Percentiles rank a stretch among this genome's conserved stretches.
Conservation (phyloP, 2,888 invertebrate species). For the Lithophane leautieri region DNA sequence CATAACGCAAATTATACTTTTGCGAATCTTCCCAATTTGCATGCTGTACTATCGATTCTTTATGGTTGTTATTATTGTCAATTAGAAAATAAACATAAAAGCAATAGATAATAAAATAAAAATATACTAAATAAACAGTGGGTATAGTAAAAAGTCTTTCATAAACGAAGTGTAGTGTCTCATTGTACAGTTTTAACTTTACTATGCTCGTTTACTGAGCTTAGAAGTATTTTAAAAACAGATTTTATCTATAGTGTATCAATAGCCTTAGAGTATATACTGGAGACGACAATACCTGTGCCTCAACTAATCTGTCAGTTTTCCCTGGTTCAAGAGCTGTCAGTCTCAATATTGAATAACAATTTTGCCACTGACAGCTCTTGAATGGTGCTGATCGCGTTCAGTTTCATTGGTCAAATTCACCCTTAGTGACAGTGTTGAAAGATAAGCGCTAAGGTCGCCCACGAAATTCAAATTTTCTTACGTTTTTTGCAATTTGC, state of each 20-base stretch:
- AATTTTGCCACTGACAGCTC: no score
- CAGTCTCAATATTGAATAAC: no score
- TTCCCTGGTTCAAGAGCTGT: not conserved
- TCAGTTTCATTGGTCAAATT: no score
- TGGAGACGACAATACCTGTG: conserved; percentile 35
- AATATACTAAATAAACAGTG: conserved; percentile 37
- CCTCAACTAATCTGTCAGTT: not conserved
- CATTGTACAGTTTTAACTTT: conserved; percentile 58
- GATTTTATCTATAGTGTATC: conserved; percentile 40
- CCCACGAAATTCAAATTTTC: not conserved
- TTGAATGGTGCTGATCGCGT: no score
- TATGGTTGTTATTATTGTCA: conserved; percentile 53
- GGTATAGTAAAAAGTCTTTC: conserved; percentile 54
- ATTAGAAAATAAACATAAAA: conserved; percentile 27
- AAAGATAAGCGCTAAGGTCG: not conserved
- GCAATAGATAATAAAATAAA: conserved; percentile 23
- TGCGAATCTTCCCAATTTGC: conserved; percentile 8
- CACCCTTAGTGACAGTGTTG: not conserved
- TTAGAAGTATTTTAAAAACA: conserved; percentile 40
- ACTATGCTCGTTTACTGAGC: conserved; percentile 44
- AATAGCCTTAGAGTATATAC: conserved; percentile 18
- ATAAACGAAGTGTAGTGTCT: conserved; percentile 62
- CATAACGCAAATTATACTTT: conserved; percentile 17
- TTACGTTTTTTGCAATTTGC: not conserved
- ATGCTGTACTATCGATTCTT: conserved; percentile 42